Percentiles rank a stretch among this genome's conserved stretches.
These are phyloP conservation scores for Phrynosoma blainvillii DNA, from an alignment of 2,113 vertebrate genomes.

Conservation along the genomic window DNA sequence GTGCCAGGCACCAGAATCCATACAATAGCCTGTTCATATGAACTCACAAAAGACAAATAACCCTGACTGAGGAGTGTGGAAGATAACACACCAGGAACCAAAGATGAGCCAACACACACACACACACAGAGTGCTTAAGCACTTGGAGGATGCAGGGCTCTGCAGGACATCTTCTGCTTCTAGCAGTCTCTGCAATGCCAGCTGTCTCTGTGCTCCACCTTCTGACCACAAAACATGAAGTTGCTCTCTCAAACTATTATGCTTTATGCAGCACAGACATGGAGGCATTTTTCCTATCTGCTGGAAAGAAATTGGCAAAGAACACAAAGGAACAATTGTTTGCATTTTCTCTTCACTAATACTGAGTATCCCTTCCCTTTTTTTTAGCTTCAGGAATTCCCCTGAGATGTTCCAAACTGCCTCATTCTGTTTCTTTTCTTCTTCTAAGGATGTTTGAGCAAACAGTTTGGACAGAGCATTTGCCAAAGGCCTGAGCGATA, in stretches of 20 bases:
- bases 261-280: neutral
- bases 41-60: neutral
- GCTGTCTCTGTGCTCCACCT: neutral
- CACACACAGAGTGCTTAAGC: neutral
- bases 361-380: neutral
- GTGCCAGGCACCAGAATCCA: neutral
- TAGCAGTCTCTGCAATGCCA: neutral
- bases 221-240: neutral
- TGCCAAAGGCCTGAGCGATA: neutral
- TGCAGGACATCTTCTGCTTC: neutral
- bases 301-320: neutral
- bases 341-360: neutral
- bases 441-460: neutral
- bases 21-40: neutral
- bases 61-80: neutral
- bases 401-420: neutral
- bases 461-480: neutral
- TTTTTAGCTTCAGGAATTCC: neutral
- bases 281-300: neutral
- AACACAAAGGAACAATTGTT: neutral
- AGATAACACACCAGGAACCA: neutral
- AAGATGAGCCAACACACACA: neutral
- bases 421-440: neutral
- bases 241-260: neutral
- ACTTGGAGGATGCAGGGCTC: neutral